Percentiles rank a stretch among this genome's conserved stretches.
Conservation (phyloP, 2,888 invertebrate species). For the Nematopogon swammerdamellus region DNA sequence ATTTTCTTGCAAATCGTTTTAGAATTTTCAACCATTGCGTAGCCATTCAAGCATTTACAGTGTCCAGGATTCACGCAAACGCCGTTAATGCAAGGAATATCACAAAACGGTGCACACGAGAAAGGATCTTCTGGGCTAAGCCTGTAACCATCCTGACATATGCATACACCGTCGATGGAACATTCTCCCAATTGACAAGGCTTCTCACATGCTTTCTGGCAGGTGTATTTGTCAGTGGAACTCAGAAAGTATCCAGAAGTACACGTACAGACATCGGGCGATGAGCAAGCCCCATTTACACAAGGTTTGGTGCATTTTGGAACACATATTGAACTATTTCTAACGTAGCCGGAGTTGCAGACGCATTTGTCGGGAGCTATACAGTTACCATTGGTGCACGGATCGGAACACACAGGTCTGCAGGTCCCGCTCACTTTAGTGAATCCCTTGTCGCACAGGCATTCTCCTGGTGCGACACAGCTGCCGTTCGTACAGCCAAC, state of each 20-base stretch:
- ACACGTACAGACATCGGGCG: conserved; percentile 11
- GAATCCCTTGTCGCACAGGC: conserved; percentile 12
- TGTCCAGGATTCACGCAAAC: too few relatives aligned
- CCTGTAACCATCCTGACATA: conserved; percentile 16
- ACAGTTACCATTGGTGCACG: conserved; percentile 12
- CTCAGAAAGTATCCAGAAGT: conserved; percentile 1
- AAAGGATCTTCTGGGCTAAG: conserved; percentile 6
- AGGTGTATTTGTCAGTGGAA: conserved; percentile 12
- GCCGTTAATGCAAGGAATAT: too few relatives aligned
- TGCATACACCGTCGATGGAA: conserved; percentile 19
- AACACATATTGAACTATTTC: conserved; percentile 14
- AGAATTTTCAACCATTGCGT: conserved; percentile 12
- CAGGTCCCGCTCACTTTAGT: conserved; percentile 12
- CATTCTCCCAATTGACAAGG: conserved; percentile 23
- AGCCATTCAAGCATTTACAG: conserved; percentile 18
- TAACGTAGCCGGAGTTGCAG: conserved; percentile 3
- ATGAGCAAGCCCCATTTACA: conserved; percentile 18
- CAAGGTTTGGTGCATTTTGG: conserved; percentile 22
- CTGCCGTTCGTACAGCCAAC: conserved; percentile 18
- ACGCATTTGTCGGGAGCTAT: conserved; percentile 1
- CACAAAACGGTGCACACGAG: too few relatives aligned
- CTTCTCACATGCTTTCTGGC: conserved; percentile 16
- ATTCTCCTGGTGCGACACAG: conserved; percentile 18
- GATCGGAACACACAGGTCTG: conserved; percentile 13
- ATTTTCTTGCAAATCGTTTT: conserved; percentile 9